Base-by-base conservation (phyloP, 2,888 invertebrate species). In the Leucozona laternaria region DNA sequence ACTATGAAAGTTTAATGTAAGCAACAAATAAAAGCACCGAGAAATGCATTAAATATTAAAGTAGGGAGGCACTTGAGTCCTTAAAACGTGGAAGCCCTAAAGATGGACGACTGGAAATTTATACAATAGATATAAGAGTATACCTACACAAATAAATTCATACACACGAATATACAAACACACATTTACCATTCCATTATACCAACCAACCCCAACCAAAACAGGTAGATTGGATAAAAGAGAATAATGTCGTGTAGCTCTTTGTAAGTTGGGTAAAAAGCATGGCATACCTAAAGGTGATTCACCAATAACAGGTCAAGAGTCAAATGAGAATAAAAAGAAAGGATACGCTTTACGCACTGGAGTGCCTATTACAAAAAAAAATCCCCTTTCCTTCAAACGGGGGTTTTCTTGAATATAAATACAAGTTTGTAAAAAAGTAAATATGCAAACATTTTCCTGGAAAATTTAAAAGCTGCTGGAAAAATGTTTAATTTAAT, bases 41-140 rank as follows among this genome's bases (percentile, higher is more conserved):
- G 82, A 31, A 79, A 70, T 71, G 86, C 73, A 82, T 82, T 86
- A 86, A 86, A 86, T 82, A 86, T 86, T 86, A 86, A 86, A 82
- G 75, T 45, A 82, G 73, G 81, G 73, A 78, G 73, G 81, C 78
- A 78, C 82, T 86, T 86, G 77, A 81, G 73, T 72, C 66, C 76
- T 81, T 85, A 68, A 66, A 77, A 60, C 85, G 34, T 55, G 50
- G 20, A 58, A 62, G 31, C 22, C 40, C 25, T 37, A 48, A 53
- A 15, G 48, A 58, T 48, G 43, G 53, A 55, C 45, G 53, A 71
- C 50, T 50, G 31, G n/a, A 45, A 64, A 20, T 58, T 37, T 60
- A 60, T 60, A 60, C 57, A 57, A 57, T 57, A 57, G 57, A 57
- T 17, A 53, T 28, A 28, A 57, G 11, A 34, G 13, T 25, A 22